These are phyloP conservation scores for Telenomus remus DNA, from an alignment of 1,140 invertebrate species.

Conservation along the genomic window DNA sequence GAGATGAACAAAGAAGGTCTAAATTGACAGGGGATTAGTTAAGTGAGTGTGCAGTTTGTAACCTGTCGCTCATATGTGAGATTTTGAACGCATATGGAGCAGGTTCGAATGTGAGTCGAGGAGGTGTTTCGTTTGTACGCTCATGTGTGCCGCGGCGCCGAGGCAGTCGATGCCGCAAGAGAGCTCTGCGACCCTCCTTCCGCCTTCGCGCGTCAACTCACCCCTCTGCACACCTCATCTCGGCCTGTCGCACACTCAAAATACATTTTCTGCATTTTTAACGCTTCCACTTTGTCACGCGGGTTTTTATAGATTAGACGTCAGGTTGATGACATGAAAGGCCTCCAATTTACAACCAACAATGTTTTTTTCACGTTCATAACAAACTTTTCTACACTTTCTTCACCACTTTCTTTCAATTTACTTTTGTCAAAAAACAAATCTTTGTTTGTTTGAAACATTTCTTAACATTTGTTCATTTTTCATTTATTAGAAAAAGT, in stretches of 20 bases:
- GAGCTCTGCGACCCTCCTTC: neutral
- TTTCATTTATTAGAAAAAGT: too few species aligned
- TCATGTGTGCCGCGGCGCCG: slow-evolving; percentile 23
- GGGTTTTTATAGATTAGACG: slow-evolving; percentile 12
- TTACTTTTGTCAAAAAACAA: too few species aligned
- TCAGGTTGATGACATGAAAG: slow-evolving; percentile 15
- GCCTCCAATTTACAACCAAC: neutral
- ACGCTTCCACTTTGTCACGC: slow-evolving; percentile 16
- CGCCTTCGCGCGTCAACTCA: slow-evolving; percentile 12
- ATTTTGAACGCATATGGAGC: slow-evolving; percentile 56
- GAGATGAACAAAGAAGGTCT: neutral
- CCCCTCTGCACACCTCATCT: neutral
- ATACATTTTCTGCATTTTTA: slow-evolving; percentile 25
- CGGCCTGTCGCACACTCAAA: slow-evolving; percentile 7
- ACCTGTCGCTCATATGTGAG: slow-evolving; percentile 62
- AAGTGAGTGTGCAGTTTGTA: slow-evolving; percentile 25
- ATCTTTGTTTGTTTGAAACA: too few species aligned
- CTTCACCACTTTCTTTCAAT: too few species aligned
- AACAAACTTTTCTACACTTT: neutral
- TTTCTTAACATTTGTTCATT: too few species aligned
- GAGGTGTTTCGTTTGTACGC: slow-evolving; percentile 52
- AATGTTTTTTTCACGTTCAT: neutral
- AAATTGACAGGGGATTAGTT: neutral
- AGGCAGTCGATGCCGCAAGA: neutral
- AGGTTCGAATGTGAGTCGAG: slow-evolving; percentile 54